Evolutionary conservation across 2,797 vertebrate species (phyloP), one percentile per base, ranked within the genome.

Genomic region (Danio choprae): DNA sequence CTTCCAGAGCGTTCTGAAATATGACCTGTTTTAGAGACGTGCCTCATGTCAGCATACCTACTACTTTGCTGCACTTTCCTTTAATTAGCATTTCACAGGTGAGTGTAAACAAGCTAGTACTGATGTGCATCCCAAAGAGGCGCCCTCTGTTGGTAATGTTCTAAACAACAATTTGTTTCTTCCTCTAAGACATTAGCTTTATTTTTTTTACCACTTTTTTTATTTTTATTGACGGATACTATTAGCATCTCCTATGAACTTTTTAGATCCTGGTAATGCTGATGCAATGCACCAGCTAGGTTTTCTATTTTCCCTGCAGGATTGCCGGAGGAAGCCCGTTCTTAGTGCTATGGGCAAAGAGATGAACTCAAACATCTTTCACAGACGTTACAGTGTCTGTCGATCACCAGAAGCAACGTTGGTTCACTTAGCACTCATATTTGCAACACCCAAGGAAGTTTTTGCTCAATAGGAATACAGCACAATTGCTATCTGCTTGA

Each of bases 61-160:
- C 29, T 64, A 59, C 63, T 79, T 65, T 70, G 69, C 29, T 4
- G 12, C 41, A 20, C 58, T 74, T 81, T 65, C 6, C 20, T 70
- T 83, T 70, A 85, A 83, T 85, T 85, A 60, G 68, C 63, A 46
- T 69, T 55, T 68, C 72, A 36, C 65, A 77, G 73, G 53, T 59
- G 4, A 69, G 71, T 74, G 81, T 70, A 83, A 76, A 74, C 29
- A 72, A 51, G 56, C 76, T 74, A 80, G 80, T 22, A 51, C 68
- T 86, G 38, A n/a, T 41, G 79, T 58, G n/a, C 75, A 18, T 88
- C 88, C 86, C 89, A 29, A 87, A 88, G 83, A 41, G 50, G 80
- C 65, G 75, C 81, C 77, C 83, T 83, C 60, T 74, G 68, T 82
- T 15, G 84, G 84, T 80, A 29, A n/a, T n/a, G 29, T 29, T 29